phyloP scores from a whole-genome alignment of 2,888 invertebrate genomes.

The Amblyteles armatorius region DNA sequence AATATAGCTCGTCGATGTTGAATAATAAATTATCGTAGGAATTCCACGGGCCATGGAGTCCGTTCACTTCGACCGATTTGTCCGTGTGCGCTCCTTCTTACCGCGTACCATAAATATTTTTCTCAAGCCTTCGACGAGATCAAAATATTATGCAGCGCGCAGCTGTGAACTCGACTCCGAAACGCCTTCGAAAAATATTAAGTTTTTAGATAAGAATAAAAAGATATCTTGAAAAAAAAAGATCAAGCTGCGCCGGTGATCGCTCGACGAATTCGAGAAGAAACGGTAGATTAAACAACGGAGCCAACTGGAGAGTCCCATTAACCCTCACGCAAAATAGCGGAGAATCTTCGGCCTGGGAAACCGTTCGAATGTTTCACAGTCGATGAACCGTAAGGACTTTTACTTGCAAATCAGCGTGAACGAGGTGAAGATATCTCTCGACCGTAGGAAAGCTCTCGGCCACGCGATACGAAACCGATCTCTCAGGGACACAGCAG shows the following conservation, averaged over 20 bases:
- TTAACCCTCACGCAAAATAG: constrained; percentile 14
- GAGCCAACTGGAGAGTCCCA: constrained; percentile 37
- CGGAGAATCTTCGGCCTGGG: constrained; percentile 45
- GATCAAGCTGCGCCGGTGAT: constrained; percentile 13
- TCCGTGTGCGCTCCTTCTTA: constrained; percentile 16
- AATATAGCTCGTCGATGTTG: constrained; percentile 62
- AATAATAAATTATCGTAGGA: constrained; percentile 69
- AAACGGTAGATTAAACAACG: constrained; percentile 64
- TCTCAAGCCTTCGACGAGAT: constrained; percentile 14
- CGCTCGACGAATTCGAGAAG: constrained; percentile 42
- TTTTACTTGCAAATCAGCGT: constrained; percentile 66
- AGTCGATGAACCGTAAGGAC: constrained; percentile 58
- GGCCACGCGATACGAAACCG: constrained; percentile 20
- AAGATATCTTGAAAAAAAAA: constrained; percentile 11
- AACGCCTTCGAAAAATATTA: background rate
- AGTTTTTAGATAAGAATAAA: background rate
- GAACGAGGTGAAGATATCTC: constrained; percentile 23
- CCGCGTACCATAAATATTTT: constrained; percentile 44
- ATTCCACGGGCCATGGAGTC: constrained; percentile 58
- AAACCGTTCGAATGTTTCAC: constrained; percentile 49
- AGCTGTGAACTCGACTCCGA: background rate
- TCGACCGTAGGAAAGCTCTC: background rate
- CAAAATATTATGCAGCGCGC: constrained; percentile 24
- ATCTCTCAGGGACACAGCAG: constrained; percentile 1
- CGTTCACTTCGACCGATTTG: constrained; percentile 49